A percentile compares a stretch with the other conserved stretches of the same genome.
Evolutionary conservation across 2,113 vertebrate species (phyloP).

Genomic region (Prionailurus bengalensis): DNA sequence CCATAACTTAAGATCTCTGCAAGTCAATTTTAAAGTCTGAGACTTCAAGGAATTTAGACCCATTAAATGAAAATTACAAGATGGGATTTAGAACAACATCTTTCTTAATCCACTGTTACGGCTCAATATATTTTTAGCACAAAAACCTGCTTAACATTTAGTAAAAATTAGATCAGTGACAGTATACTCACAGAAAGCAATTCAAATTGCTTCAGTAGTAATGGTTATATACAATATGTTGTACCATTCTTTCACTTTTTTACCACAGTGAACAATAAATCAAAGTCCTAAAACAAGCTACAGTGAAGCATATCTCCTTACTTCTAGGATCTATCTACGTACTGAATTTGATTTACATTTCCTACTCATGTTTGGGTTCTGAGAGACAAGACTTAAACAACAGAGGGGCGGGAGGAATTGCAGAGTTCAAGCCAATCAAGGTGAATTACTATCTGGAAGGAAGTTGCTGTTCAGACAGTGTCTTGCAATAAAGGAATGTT

Average conservation of each 20-base stretch:
- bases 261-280: slow-evolving; percentile 47
- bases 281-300: not conserved
- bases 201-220: slow-evolving; percentile 20
- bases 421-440: not conserved
- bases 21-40: slow-evolving; percentile 77
- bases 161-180: slow-evolving; percentile 72
- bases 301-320: not conserved
- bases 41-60: slow-evolving; percentile 78
- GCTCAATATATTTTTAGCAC: slow-evolving; percentile 63
- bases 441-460: not conserved
- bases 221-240: not conserved
- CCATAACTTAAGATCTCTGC: slow-evolving; percentile 67
- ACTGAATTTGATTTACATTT: not conserved
- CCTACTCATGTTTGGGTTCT: not conserved
- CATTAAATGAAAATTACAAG: slow-evolving; percentile 81
- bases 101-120: slow-evolving; percentile 67
- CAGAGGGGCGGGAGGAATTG: not conserved
- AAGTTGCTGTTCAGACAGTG: not conserved
- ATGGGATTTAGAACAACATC: slow-evolving; percentile 76
- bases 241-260: slow-evolving; percentile 18
- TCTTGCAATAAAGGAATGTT: not conserved
- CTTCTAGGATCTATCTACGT: not conserved
- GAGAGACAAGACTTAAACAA: not conserved
- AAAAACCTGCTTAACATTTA: slow-evolving; percentile 77
- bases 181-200: not conserved